phyloP scores from a whole-genome alignment of 1,140 invertebrate species.

The Sitobion miscanthi region DNA sequence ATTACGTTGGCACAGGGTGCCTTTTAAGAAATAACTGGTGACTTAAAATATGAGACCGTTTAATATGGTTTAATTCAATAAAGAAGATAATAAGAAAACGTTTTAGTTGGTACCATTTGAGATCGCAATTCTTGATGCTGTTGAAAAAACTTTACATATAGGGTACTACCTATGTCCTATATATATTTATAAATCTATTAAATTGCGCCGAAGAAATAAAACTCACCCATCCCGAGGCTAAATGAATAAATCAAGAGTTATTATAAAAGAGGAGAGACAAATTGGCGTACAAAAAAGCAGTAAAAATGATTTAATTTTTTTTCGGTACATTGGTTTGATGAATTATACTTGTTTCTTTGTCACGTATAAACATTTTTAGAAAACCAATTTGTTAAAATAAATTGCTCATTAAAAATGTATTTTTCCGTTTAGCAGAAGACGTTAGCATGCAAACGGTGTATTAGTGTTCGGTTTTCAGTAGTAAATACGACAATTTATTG shows the following conservation, averaged over 20 bases:
- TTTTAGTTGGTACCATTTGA: neutral
- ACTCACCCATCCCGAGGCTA: constrained; percentile 6
- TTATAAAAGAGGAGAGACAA: constrained; percentile 1
- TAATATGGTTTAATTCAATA: neutral
- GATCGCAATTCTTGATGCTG: neutral
- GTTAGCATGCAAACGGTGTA: neutral
- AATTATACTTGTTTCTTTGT: constrained; percentile 16
- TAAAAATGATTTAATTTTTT: neutral
- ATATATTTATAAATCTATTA: neutral
- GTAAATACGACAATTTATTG: neutral
- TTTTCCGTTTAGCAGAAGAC: neutral
- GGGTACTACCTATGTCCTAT: neutral
- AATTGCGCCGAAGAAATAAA: neutral
- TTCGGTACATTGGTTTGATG: neutral
- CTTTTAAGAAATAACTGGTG: neutral
- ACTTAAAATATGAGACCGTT: neutral
- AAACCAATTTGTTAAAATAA: neutral
- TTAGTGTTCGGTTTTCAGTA: neutral
- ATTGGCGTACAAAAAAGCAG: neutral
- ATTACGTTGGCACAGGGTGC: no score
- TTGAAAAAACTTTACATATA: neutral
- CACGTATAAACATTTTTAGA: neutral
- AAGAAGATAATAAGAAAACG: neutral
- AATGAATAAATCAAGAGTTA: neutral
- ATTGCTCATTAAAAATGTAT: neutral